Base-by-base conservation (phyloP, 2,888 invertebrate species). In the Saturnia pavonia region DNA sequence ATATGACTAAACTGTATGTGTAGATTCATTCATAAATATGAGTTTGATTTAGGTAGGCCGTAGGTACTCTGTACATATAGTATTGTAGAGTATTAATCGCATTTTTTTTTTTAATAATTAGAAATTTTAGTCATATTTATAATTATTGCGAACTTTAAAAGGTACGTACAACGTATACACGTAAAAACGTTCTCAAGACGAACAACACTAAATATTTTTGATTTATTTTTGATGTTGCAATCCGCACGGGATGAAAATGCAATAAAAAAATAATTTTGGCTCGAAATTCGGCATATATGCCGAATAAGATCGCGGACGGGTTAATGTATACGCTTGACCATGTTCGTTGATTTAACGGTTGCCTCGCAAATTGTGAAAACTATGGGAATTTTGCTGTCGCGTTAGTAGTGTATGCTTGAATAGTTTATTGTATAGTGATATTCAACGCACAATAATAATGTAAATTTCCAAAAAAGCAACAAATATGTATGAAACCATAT, bases 21-120 rank as follows among this genome's bases (percentile, higher is more conserved):
- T 88, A 74, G 84, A 82, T 88, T 84, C 90, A 91, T 91, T 90
- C 91, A 91, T 87, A 81, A 86, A 80, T 79, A 74, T 81, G 73
- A 75, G 78, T 84, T 83, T 74, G 76, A 76, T 84, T 78, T 66
- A 40, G 63, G 63, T 63, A 63, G 14, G 22, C n/a, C 22, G n/a
- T 66, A 40, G 63, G 63, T 63, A 63, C 27, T 54, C n/a, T 54
- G n/a, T n/a, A n/a, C n/a, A 54, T 8, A 34, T 34, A 34, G 34
- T 4, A 34, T 2, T 34, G 2, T 9, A 54, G 1, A 54, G 54
- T 22, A 22, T 12, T 25, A 54, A 54, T 22, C 0, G n/a, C n/a
- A n/a, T n/a, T n/a, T n/a, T n/a, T n/a, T n/a, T n/a, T n/a, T n/a
- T n/a, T 9, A 3, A 54, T 22, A 48, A 34, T 6, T n/a, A 48